Evolutionary conservation across 2,797 vertebrate genomes (phyloP).

Genomic region (Rhadinocentrus ornatus): DNA sequence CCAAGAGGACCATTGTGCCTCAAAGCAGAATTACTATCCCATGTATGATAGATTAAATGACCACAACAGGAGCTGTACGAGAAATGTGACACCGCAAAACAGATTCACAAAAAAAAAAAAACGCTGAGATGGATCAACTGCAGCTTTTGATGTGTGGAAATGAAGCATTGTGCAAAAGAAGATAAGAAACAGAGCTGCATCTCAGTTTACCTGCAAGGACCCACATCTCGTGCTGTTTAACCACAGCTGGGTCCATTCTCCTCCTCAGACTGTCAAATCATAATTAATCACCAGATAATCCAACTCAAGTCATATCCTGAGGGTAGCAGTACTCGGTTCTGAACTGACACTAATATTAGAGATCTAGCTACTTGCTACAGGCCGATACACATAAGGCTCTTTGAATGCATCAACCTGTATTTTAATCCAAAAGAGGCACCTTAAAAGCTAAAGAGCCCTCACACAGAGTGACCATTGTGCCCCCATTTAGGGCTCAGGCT

Average conservation of each 20-base stretch:
- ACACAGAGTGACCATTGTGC: constrained; percentile 86
- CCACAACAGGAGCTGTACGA: constrained; percentile 28
- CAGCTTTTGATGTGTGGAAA: constrained; percentile 38
- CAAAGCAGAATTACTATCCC: constrained; percentile 18
- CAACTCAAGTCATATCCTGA: constrained; percentile 14
- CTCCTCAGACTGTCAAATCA: constrained; percentile 16
- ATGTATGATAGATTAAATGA: constrained; percentile 44
- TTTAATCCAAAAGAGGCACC: constrained; percentile 72
- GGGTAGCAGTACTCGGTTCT: not conserved
- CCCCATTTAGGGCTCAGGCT: constrained; percentile 36
- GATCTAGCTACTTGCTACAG: constrained; percentile 26
- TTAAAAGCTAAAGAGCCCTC: constrained; percentile 72
- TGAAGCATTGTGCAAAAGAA: constrained; percentile 31
- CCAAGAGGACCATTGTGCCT: constrained; percentile 58
- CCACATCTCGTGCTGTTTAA: constrained; percentile 13
- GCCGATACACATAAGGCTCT: constrained; percentile 18
- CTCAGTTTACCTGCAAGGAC: constrained; percentile 35
- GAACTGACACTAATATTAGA: not conserved
- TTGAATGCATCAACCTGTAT: constrained; percentile 40
- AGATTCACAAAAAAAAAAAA: constrained; percentile 8
- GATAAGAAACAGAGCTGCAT: constrained; percentile 39
- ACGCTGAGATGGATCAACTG: not conserved
- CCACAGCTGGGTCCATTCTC: constrained; percentile 13
- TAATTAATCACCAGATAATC: constrained; percentile 23
- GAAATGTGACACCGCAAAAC: constrained; percentile 57